Conservation (phyloP, 2,113 vertebrate genomes). For the Neofelis nebulosa region DNA sequence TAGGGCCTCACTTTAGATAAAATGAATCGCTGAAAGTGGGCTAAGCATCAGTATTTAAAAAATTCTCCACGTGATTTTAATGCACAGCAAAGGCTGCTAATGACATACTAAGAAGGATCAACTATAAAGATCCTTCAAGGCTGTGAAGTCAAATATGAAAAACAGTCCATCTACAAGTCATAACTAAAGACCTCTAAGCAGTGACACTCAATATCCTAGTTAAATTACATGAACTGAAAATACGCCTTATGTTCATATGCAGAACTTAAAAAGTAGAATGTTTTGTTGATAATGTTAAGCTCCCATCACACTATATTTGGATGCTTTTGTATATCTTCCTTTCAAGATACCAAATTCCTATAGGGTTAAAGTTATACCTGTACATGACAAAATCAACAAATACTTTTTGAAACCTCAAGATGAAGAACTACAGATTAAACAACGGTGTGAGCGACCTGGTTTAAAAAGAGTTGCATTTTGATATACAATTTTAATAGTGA, state of each 20-base stretch:
- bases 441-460: background rate
- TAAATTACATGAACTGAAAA: slow-evolving; percentile 1
- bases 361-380: background rate
- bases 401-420: background rate
- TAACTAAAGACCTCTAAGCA: background rate
- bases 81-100: background rate
- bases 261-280: slow-evolving; percentile 9
- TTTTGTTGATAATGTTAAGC: background rate
- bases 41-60: background rate
- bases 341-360: background rate
- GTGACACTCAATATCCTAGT: background rate
- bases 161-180: background rate
- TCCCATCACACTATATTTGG: background rate
- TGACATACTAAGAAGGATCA: slow-evolving; percentile 8
- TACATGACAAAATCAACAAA: background rate
- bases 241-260: background rate
- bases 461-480: background rate
- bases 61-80: slow-evolving; percentile 20
- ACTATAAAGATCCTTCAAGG: background rate
- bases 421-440: background rate
- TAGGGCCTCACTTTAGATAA: background rate
- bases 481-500: slow-evolving; percentile 1
- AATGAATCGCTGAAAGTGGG: background rate
- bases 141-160: slow-evolving; percentile 14
- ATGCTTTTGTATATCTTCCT: background rate